A percentile compares a stretch with the other conserved stretches of the same genome.
Conservation (phyloP, 2,888 invertebrate genomes). For the Cerceris rybyensis region DNA sequence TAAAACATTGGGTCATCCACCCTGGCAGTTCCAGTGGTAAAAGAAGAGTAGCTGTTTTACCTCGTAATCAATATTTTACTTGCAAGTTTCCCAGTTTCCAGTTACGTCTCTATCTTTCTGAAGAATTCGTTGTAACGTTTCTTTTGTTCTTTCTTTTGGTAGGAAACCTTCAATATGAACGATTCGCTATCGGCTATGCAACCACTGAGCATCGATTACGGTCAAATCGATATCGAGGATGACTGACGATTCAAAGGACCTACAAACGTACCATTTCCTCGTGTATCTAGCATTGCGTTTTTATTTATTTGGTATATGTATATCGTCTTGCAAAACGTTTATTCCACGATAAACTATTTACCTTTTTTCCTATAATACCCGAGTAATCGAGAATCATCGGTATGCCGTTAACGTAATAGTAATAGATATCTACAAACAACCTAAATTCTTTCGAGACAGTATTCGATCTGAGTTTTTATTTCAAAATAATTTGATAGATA, state of each 20-base stretch:
- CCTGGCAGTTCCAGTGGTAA: too few species aligned
- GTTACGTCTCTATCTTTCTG: too few species aligned
- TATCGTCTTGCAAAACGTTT: too few species aligned
- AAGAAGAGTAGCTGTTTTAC: too few species aligned
- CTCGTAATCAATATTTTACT: too few species aligned
- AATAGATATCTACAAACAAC: constrained; percentile 16
- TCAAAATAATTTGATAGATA: constrained; percentile 14
- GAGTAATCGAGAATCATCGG: too few species aligned
- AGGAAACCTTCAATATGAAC: constrained; percentile 78
- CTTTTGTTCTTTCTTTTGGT: constrained; percentile 36
- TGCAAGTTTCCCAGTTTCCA: too few species aligned
- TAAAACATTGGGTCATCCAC: too few species aligned
- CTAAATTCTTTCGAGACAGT: constrained; percentile 18
- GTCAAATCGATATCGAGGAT: constrained; percentile 71
- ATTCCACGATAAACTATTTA: too few species aligned
- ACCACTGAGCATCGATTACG: constrained; percentile 72
- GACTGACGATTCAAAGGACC: constrained; percentile 50
- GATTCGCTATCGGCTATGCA: constrained; percentile 72
- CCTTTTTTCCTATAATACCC: too few species aligned
- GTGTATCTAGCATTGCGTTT: background rate
- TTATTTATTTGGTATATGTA: background rate
- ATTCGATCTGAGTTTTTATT: constrained; percentile 14
- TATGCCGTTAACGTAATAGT: constrained; percentile 4
- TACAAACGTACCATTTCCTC: background rate
- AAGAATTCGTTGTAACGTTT: background rate